Percentiles rank a stretch among this genome's conserved stretches.
These are phyloP conservation scores for Zeus faber DNA, from an alignment of 2,113 vertebrate species.

Conservation along the genomic window DNA sequence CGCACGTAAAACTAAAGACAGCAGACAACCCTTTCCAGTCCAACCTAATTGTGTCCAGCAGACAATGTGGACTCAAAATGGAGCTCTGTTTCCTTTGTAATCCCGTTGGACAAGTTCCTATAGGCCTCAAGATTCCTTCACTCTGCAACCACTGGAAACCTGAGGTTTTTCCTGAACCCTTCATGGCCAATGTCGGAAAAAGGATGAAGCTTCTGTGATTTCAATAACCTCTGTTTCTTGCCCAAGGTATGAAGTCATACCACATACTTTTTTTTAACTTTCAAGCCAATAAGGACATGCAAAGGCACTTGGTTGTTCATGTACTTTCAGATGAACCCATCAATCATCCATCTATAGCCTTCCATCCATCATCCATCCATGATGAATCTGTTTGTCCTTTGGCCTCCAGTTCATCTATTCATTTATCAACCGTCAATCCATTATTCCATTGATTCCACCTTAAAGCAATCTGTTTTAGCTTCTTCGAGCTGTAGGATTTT, in stretches of 20 bases:
- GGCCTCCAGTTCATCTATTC: not conserved
- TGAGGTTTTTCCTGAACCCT: slow-evolving; percentile 29
- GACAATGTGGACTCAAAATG: slow-evolving; percentile 14
- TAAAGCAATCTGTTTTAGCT: not conserved
- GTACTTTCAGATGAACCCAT: too few species aligned
- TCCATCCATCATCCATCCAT: not conserved
- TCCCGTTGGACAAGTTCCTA: slow-evolving; percentile 15
- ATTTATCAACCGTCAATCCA: not conserved
- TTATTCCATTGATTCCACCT: slow-evolving; percentile 4
- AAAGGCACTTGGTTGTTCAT: too few species aligned
- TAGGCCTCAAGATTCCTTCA: slow-evolving; percentile 1
- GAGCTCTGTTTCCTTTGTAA: slow-evolving; percentile 41
- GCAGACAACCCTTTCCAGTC: slow-evolving; percentile 21
- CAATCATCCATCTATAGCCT: not conserved
- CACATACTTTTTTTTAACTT: slow-evolving; percentile 31
- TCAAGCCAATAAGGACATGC: too few species aligned
- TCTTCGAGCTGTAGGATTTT: not conserved
- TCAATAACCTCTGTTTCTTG: too few species aligned
- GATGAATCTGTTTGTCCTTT: not conserved
- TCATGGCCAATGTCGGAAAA: slow-evolving; percentile 20
- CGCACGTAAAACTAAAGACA: slow-evolving; percentile 15
- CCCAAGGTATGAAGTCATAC: too few species aligned
- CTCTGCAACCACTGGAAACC: slow-evolving; percentile 12
- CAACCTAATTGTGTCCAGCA: slow-evolving; percentile 7
- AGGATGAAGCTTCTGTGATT: slow-evolving; percentile 18